Percentiles rank a stretch among this genome's conserved stretches.
These are phyloP conservation scores for Drosophila guanche DNA, from an alignment of 1,140 invertebrate genomes.

Conservation along the genomic window DNA sequence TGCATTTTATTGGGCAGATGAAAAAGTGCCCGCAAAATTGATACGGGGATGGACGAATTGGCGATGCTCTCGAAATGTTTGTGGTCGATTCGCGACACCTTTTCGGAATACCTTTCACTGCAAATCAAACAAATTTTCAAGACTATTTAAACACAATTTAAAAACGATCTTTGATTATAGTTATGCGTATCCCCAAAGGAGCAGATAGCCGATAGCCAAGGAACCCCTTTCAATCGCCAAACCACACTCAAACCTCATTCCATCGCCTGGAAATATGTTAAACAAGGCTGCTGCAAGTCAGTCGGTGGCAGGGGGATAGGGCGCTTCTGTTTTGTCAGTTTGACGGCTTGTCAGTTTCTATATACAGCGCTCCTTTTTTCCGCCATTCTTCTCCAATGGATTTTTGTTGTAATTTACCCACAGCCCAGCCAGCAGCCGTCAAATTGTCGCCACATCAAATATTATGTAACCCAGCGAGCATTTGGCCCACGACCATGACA, in stretches of 20 bases:
- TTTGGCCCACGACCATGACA: not conserved
- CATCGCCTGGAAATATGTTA: constrained; percentile 49
- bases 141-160: not conserved
- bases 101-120: too few species aligned
- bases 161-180: too few species aligned
- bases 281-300: constrained; percentile 49
- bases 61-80: not conserved
- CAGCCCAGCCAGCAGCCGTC: constrained; percentile 31
- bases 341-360: constrained; percentile 50
- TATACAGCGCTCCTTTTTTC: constrained; percentile 19
- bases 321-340: constrained; percentile 49
- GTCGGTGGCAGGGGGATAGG: not conserved
- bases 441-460: constrained; percentile 47
- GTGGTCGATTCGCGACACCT: not conserved
- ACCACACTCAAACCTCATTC: constrained; percentile 15
- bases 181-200: too few species aligned
- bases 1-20: constrained; percentile 34
- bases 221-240: not conserved
- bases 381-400: not conserved
- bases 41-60: not conserved
- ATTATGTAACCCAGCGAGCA: constrained; percentile 23
- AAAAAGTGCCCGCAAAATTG: not conserved
- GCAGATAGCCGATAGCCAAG: not conserved
- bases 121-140: not conserved
- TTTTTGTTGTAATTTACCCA: constrained; percentile 11